Base-by-base conservation (phyloP, 2,888 invertebrate genomes). In the Napeogenes sylphis region DNA sequence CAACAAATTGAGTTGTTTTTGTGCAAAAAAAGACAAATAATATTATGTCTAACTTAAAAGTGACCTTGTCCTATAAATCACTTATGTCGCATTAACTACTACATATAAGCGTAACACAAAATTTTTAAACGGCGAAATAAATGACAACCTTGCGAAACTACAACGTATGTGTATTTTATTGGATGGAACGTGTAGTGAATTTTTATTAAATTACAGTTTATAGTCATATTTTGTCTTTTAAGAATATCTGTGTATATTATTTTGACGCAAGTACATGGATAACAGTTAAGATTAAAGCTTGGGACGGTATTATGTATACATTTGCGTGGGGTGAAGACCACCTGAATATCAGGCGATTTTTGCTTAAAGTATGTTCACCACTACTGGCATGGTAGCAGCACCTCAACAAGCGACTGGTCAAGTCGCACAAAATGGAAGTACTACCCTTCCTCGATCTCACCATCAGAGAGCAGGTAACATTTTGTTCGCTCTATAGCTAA, bases 401-500 rank as follows among this genome's bases (percentile, higher is more conserved):
- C 85, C 90, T 58, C 90, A 90, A 74, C 86, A 85, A 71, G 82
- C 87, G 73, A 80, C 85, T 74, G 83, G 83, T 63, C 85, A 89
- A 77, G 83, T 88, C 73, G 83, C 90, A 42, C 84, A 83, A 71
- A 89, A 87, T 78, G 90, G 90, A 70, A 90, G 89, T 75, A 91
- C 84, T 45, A 91, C 91, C 42, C 75, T 91, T 67, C 91, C 90
- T 57, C 78, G 91, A 65, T 90, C 91, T 46, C 90, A 91, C 72
- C 91, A 91, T 74, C 90, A 90, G 74, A 86, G 90, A 75, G 85
- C 88, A 80, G 90, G 90, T 88, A 80, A 59, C 32, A 32, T 53
- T 46, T 13, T 58, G 4, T n/a, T 54, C 8, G 30, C 30, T 32
- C 35, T 54, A 38, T 45, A 53, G 32, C 10, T 46, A 33, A 42